Evolutionary conservation across 2,113 vertebrate genomes (phyloP), one percentile per base, ranked within the genome.

Genomic region (Stercorarius parasiticus): DNA sequence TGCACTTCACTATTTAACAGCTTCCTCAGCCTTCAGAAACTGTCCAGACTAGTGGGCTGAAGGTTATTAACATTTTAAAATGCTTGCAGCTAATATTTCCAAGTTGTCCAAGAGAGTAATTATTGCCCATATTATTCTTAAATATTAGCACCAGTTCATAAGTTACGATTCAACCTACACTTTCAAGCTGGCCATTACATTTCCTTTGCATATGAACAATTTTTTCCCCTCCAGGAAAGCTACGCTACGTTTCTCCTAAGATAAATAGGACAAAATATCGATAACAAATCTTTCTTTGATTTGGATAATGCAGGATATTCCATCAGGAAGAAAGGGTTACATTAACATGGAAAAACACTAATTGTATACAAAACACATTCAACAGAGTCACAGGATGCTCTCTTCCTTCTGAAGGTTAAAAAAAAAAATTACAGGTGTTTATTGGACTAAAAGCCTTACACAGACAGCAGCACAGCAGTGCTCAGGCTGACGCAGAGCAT

Each of bases 41-140:
- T 26, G 50, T 5, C 73, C 74, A 65, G 56, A 76, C 92, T 71
- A 55, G 70, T 15, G 66, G 38, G 72, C 73, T 94, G 73, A 82
- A 90, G 82, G 61, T 79, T 91, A 93, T 93, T 94, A 96, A 96
- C 85, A 69, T 93, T 79, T 93, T 45, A 10, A 79, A 94, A 76
- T 52, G 85, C 92, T 69, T 85, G 43, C 47, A 92, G 94, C 66
- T 90, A 95, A 2, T 82, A 85, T 78, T 95, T 90, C 69, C 52
- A 92, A 74, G 47, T 59, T 67, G 13, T 87, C 34, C 70, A 47
- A 82, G 82, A 55, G 9, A 79, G 56, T 64, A 94, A 92, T 90
- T 82, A 85, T 3, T 34, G 9, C 56, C 50, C 4, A 2, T 67
- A 49, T 87, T 89, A 89, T 71, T 70, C 50, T 78, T 73, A 91